These are phyloP conservation scores for Nematostella vectensis DNA, from an alignment of 92 coral and sea anemone species.

Conservation along the genomic window DNA sequence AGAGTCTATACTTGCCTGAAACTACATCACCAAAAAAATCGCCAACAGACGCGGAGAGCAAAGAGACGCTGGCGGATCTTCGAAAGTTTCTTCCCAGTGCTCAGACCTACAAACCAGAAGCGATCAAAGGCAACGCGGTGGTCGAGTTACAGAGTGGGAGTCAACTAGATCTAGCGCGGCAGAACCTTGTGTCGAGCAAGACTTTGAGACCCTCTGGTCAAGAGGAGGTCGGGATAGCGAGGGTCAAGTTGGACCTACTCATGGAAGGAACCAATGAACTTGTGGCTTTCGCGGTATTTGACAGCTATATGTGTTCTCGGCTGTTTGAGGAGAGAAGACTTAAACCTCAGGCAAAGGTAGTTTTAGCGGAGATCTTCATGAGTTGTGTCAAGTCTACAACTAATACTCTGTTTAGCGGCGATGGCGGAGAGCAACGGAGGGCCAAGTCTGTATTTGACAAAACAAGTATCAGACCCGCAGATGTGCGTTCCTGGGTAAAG, in stretches of 20 bases:
- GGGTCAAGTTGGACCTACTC: constrained; percentile 72
- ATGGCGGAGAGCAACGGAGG: no score
- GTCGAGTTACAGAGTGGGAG: constrained; percentile 76
- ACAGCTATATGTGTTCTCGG: constrained; percentile 52
- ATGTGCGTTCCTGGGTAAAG: no score
- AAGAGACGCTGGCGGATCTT: constrained; percentile 4
- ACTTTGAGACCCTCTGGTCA: constrained; percentile 30
- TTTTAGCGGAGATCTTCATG: constrained; percentile 60
- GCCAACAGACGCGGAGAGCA: constrained; percentile 4
- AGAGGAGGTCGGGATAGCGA: constrained; percentile 55
- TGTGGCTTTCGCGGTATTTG: constrained; percentile 74
- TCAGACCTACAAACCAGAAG: constrained; percentile 29
- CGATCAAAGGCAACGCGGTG: constrained; percentile 66
- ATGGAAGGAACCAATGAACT: constrained; percentile 93
- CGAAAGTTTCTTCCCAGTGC: constrained; percentile 52
- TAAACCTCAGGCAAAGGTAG: constrained; percentile 23
- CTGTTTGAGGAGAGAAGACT: constrained; percentile 31
- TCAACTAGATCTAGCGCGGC: constrained; percentile 80
- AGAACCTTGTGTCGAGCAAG: constrained; percentile 57
- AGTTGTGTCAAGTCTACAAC: constrained; percentile 41
- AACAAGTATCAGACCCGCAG: no score
- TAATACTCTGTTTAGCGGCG: no score
- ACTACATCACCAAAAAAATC: not conserved
- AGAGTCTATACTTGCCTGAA: constrained; percentile 54
- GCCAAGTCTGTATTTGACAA: no score